Evolutionary conservation across 1,140 invertebrate genomes (phyloP), one percentile per base, ranked within the genome.

Genomic region (Drosophila gunungcola): DNA sequence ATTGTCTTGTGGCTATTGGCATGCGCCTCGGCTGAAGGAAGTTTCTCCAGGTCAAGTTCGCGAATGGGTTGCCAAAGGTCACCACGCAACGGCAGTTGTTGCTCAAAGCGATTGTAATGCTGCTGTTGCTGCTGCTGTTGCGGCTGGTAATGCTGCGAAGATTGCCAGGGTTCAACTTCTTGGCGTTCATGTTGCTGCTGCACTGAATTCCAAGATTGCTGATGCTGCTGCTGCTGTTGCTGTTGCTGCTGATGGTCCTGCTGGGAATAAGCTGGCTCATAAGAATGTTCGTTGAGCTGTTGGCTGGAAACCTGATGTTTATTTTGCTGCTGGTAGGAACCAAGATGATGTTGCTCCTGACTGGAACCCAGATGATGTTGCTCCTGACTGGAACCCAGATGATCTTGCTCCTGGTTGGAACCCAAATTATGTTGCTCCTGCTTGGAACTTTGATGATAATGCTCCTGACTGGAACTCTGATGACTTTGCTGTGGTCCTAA

Each of bases 1-100:
- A 74, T 9, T 34, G 38, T 34, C 60, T 75, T 65, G 45, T 89
- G 54, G 41, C 55, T 63, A 16, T 16, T 38, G 79, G 75, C 57
- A n/a, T 57, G 57, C 0, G 54, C 72, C 49, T 21, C 57, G 1
- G 54, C 67, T 36, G 12, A 65, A 13, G 77, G 79, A n/a, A 80
- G 72, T 39, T 57, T 60, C 27, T 78, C 80, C 3, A 78, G 39
- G 3, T 38, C 38, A 12, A 16, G 25, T 0, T 51, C 58, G 0
- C 13, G 3, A 4, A 65, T 43, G 27, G 48, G 48, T 27, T 54
- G 70, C 70, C 69, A 69, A 12, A 57, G 32, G 21, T 69, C 34
- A 12, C n/a, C 16, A 0, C 11, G 25, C 5, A 42, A 27, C 6
- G 48, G 68, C 0, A n/a, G 32, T 7, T 57, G 49, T 12, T 57